Evolutionary conservation across 2,113 vertebrate genomes (phyloP), one percentile per base, ranked within the genome.

Genomic region (Glaucomys volans): DNA sequence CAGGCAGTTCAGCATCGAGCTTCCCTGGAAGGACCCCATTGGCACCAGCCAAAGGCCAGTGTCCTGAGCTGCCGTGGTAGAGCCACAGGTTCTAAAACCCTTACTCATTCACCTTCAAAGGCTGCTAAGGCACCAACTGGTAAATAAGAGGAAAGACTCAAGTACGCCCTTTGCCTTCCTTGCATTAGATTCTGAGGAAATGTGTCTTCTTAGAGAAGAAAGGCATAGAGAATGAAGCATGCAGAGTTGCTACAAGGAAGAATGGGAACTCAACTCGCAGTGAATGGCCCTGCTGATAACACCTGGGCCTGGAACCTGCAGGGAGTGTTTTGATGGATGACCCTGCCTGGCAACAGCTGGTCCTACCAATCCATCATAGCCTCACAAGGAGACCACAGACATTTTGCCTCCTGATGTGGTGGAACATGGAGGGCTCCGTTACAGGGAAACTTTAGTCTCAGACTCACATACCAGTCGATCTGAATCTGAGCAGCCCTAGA

Each of bases 201-300:
- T 4, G 57, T 3, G 6, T 3, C 10, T 69, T n/a, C 77, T 52
- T 26, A 12, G 2, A 5, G 44, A 10, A 37, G 79, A 85, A 17
- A 8, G 0, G 13, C 2, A 16, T 62, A 62, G 81, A 52, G 59
- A 5, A 8, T 1, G 24, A 14, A 12, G 66, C 2, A 1, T 17
- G 3, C 2, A 0, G 7, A 0, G 14, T 5, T 40, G 1, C 20
- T 47, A 22, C 13, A 0, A 1, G 5, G 59, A 37, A 1, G 6
- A 4, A 0, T 1, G 10, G 71, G n/a, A n/a, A n/a, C n/a, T n/a
- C n/a, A n/a, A n/a, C n/a, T n/a, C n/a, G n/a, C n/a, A n/a, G n/a
- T n/a, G n/a, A n/a, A n/a, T n/a, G n/a, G n/a, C n/a, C n/a, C n/a
- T n/a, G n/a, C n/a, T n/a, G n/a, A n/a, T n/a, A n/a, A n/a, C n/a